Conservation (phyloP, 2,888 invertebrate genomes). For the Sphaeridia pumilis region DNA sequence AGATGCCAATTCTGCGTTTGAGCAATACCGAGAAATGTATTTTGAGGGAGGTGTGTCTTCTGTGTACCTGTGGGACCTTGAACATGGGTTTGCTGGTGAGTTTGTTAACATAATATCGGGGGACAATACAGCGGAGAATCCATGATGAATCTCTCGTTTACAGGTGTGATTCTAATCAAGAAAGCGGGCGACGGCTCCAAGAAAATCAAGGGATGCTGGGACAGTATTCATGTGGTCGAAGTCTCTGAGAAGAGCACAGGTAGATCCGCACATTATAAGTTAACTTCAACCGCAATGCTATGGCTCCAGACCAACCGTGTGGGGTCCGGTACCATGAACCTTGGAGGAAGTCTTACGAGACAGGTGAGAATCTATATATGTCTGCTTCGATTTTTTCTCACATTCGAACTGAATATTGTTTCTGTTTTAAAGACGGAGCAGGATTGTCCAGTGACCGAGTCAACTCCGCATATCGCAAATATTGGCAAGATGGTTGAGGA, state of each 20-base stretch:
- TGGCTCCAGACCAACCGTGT: constrained; percentile 95
- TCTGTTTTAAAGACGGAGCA: constrained; percentile 61
- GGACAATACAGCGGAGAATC: too few relatives aligned
- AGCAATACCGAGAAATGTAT: constrained; percentile 97
- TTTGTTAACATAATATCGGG: too few relatives aligned
- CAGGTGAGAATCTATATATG: constrained; percentile 52
- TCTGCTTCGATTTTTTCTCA: too few relatives aligned
- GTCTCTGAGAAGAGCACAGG: constrained; percentile 93
- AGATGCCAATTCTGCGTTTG: constrained; percentile 96
- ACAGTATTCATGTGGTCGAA: constrained; percentile 98
- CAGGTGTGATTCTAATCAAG: constrained; percentile 94
- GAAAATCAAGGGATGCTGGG: constrained; percentile 99
- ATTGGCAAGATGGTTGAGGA: constrained; percentile 99
- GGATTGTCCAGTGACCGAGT: constrained; percentile 80
- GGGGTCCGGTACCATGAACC: constrained; percentile 96
- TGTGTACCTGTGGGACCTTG: constrained; percentile 98
- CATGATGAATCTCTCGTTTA: too few relatives aligned
- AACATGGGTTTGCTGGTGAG: constrained; percentile 87
- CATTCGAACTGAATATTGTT: too few relatives aligned
- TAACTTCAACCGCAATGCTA: constrained; percentile 97
- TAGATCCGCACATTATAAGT: constrained; percentile 89
- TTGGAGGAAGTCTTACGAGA: constrained; percentile 94
- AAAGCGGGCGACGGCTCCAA: constrained; percentile 97
- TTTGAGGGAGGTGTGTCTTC: constrained; percentile 99
- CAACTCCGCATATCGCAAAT: constrained; percentile 94